Evolutionary conservation across 2,797 vertebrate species (phyloP), one percentile per base, ranked within the genome.

Genomic region (Neosalanx taihuensis): DNA sequence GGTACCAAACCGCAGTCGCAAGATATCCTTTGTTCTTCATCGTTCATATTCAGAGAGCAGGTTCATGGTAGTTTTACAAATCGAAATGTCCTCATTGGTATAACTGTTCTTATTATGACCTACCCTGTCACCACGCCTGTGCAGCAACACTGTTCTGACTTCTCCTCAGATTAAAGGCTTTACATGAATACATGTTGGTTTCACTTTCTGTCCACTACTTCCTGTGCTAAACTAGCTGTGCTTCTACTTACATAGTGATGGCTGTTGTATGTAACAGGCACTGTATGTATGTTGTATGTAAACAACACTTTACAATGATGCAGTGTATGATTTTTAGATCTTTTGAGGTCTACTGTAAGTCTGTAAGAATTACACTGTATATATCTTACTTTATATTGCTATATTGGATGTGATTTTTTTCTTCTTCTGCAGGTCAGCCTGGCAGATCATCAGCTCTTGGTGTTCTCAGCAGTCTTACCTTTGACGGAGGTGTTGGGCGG

Each of bases 401-500:
- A 12, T 41, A 12, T 41, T 10, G 41, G 41, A 41, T 10, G 41
- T 7, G 35, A 37, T 51, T 18, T 18, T 5, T n/a, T 56, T 6
- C 5, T 53, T 17, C 18, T 1, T 4, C 4, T 17, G 17, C 15
- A 53, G 51, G 17, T 3, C 51, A 17, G 15, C 18, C 51, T 17
- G 17, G 17, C 13, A 56, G 51, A 56, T 56, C 0, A 1, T 17
- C 18, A 17, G 51, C 18, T 3, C 5, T 56, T n/a, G 2, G 6
- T 56, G 51, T 17, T 3, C 51, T 56, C 15, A 6, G 41, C 37
- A 37, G 3, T 67, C 76, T 82, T 93, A 98, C 97, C 96, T 98
- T 99, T 99, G 64, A 99, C 96, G 46, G 97, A 99, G 64, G 96
- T 99, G 90, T 99, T 99, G 53, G 97, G 97, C 15, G 97, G 97